Base-by-base conservation (phyloP, 2,113 vertebrate species). In the Leuciscus idus region DNA sequence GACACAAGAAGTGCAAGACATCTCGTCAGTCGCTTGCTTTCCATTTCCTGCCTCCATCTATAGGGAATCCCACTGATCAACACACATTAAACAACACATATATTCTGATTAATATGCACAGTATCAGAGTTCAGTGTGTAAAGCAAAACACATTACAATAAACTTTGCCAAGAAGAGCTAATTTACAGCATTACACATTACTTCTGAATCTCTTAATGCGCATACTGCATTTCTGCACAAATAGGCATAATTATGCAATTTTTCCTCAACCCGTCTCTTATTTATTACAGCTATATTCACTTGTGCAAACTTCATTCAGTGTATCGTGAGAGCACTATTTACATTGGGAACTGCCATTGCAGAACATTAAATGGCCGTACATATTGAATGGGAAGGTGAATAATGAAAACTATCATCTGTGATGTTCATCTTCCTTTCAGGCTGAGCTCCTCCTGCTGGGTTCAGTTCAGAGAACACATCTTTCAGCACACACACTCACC, bases 401-500 rank as follows among this genome's bases (percentile, higher is more conserved):
- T 62, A 64, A 46, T 66, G 39, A 48, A 61, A 77, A 52, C 48
- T 11, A 19, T 64, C 39, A 62, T 64, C 59, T 46, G 78, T 19
- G 59, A 64, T 81, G 46, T 64, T 62, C n/a, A 55, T 77, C 50
- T 77, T 30, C 26, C 26, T 52, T 48, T 55, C 28, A 6, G 50
- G 28, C 28, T 55, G 10, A 33, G 26, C 50, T 77, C 75, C 13
- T 77, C 75, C 50, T 52, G 48, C 75, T 55, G 9, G 3, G 50
- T 33, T 52, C 50, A 19, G 50, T 21, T 50, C 3, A 50, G 39
- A 74, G 39, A 74, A 57, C 21, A 15, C 26, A 5, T 19, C 55
- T 21, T 57, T 57, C 6, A 73, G 75, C 1, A 70, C 1, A 70
- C 1, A 73, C 82, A 95, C 97, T 98, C 92, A 99, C 98, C 98